Conservation (phyloP, 2,888 invertebrate genomes). For the Schrankia costaestrigalis region DNA sequence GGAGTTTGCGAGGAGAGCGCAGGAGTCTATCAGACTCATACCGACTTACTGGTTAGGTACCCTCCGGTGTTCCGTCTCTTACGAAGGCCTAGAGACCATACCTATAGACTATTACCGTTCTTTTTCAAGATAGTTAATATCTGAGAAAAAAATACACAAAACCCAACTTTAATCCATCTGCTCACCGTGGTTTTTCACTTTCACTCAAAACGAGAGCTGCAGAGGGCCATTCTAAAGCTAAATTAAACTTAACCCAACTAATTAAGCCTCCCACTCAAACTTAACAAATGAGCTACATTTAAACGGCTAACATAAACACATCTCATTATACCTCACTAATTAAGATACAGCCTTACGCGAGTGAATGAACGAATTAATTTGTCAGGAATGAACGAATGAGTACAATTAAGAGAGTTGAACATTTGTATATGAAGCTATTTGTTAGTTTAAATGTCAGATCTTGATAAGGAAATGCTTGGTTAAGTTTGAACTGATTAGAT, state of each 20-base stretch:
- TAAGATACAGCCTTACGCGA: conserved; percentile 25
- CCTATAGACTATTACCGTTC: too few relatives aligned
- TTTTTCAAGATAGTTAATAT: too few relatives aligned
- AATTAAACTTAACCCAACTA: background rate
- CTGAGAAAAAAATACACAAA: too few relatives aligned
- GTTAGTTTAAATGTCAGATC: conserved; percentile 35
- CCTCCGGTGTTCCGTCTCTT: too few relatives aligned
- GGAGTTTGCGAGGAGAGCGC: too few relatives aligned
- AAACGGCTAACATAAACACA: conserved; percentile 13
- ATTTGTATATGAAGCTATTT: conserved; percentile 40
- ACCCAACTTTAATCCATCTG: too few relatives aligned
- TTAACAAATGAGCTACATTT: conserved; percentile 9
- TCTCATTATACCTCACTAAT: conserved; percentile 26
- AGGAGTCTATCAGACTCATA: too few relatives aligned
- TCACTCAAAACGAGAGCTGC: too few relatives aligned
- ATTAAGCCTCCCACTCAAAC: conserved; percentile 6
- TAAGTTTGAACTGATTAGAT: conserved; percentile 13
- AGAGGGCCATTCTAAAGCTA: too few relatives aligned
- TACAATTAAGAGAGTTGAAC: conserved; percentile 26
- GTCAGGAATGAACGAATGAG: conserved; percentile 34
- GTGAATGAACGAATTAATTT: conserved; percentile 35
- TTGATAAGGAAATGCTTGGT: conserved; percentile 28
- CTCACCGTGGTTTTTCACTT: too few relatives aligned
- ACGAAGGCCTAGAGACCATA: too few relatives aligned
- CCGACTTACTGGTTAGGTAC: too few relatives aligned